Base-by-base conservation (phyloP, 2,113 vertebrate genomes). In the Cygnus buccinator region DNA sequence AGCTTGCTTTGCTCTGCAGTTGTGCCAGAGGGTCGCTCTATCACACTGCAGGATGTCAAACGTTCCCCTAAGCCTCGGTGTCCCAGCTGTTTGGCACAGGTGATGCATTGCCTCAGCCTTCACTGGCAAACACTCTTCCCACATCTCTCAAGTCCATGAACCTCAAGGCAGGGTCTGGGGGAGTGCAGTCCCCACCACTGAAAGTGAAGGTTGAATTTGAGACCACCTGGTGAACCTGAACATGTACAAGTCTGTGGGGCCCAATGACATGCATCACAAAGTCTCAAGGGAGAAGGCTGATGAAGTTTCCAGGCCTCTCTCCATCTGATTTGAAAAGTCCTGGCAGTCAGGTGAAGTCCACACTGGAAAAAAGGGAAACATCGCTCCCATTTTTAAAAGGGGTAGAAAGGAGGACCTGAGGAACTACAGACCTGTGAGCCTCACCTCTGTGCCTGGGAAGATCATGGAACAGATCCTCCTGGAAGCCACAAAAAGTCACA, bases 31-130 rank as follows among this genome's bases (percentile, higher is more conserved):
- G 11, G 11, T 59, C 59, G 11, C 6, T 67, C 61, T 61, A 26
- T 20, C 4, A 1, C 41, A 25, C 20, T 0, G 0, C 29, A 33
- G 39, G 62, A 78, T 22, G 25, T 25, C 66, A 50, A 23, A 72
- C 19, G 14, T 50, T 52, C 28, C 43, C 1, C 1, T 37, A 26
- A 3, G 0, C 61, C 15, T 58, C 57, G 21, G 17, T 59, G 57
- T 22, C 35, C 37, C 3, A 2, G 2, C 26, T 66, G 73, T 12
- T 58, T 58, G 54, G 52, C 18, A 50, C 37, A 59, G 61, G n/a
- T 90, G 43, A 72, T 28, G 82, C 12, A 13, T 14, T 55, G 26
- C 52, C 15, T 16, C 14, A 29, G 52, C 15, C 52, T 16, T 55
- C 26, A 52, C 50, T 26, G 50, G 52, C 52, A 23, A 28, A 28